Evolutionary conservation across 2,797 vertebrate species (phyloP).

Genomic region (Pogoniulus pusillus): DNA sequence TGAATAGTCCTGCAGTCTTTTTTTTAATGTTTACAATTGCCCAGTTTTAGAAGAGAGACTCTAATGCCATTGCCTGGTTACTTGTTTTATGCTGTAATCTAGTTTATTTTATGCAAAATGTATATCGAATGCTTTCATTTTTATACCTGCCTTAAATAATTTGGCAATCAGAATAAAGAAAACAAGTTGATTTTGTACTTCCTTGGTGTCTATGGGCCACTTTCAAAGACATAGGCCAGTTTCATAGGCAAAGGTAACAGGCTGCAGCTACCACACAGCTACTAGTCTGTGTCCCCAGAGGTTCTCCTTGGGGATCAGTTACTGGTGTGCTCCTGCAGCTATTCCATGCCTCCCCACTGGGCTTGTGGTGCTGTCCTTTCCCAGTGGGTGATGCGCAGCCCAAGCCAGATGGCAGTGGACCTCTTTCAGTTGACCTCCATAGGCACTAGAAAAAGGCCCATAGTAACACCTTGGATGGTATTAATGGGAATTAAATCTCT

Average conservation of each 20-base stretch:
- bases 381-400: rapidly evolving
- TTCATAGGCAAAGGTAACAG: background rate
- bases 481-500: background rate
- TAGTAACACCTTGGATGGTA: conserved; percentile 24
- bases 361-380: background rate
- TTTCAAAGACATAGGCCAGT: background rate
- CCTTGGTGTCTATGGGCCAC: conserved; percentile 55
- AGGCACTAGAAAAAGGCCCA: background rate
- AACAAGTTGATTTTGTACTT: conserved; percentile 79
- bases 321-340: background rate
- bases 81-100: conserved; percentile 89
- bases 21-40: conserved; percentile 96
- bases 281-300: background rate
- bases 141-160: conserved; percentile 99
- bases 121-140: conserved; percentile 95
- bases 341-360: background rate
- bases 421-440: background rate
- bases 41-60: conserved; percentile 89
- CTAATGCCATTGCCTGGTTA: conserved; percentile 90
- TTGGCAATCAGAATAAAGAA: conserved; percentile 98
- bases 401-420: background rate
- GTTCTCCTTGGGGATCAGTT: background rate
- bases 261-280: background rate
- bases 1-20: conserved; percentile 93
- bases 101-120: conserved; percentile 90